These are phyloP conservation scores for Chlorops oryzae DNA, from an alignment of 1,140 invertebrate species.

Conservation along the genomic window DNA sequence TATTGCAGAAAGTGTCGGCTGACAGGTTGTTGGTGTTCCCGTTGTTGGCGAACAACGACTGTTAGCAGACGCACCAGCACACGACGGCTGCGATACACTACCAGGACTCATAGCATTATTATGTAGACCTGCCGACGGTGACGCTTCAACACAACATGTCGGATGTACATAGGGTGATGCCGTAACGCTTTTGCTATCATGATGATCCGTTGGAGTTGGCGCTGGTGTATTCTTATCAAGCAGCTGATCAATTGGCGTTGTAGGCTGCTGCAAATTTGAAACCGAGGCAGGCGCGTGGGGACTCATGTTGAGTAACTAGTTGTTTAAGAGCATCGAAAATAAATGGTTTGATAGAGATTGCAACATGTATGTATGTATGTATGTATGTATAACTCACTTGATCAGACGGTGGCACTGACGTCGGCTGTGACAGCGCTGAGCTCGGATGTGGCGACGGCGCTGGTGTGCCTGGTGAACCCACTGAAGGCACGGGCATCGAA, in stretches of 20 bases:
- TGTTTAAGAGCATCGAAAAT: too few relatives aligned
- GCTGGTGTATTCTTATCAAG: conserved; percentile 46
- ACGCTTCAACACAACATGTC: conserved; percentile 42
- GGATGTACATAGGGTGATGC: conserved; percentile 45
- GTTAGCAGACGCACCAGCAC: conserved; percentile 3
- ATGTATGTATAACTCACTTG: conserved; percentile 50
- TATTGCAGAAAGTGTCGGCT: neutral
- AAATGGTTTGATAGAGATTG: too few relatives aligned
- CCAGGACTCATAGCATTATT: conserved; percentile 12
- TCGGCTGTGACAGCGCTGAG: conserved; percentile 63
- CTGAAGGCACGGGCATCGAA: conserved; percentile 55
- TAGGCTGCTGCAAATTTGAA: conserved; percentile 43
- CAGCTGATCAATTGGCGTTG: conserved; percentile 42
- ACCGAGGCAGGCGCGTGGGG: conserved; percentile 43
- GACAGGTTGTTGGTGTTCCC: too few relatives aligned
- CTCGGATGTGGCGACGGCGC: conserved; percentile 72
- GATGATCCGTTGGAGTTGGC: conserved; percentile 45
- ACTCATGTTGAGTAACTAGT: conserved; percentile 41
- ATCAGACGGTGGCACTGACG: conserved; percentile 66
- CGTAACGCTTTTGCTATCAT: conserved; percentile 44
- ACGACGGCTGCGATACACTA: conserved; percentile 9
- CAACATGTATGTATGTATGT: too few relatives aligned
- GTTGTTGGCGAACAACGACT: conserved; percentile 12
- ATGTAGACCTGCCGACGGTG: conserved; percentile 28
- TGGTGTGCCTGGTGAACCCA: conserved; percentile 64